Evolutionary conservation across 1,140 invertebrate genomes (phyloP).

Genomic region (Ceratosolen fusciceps): DNA sequence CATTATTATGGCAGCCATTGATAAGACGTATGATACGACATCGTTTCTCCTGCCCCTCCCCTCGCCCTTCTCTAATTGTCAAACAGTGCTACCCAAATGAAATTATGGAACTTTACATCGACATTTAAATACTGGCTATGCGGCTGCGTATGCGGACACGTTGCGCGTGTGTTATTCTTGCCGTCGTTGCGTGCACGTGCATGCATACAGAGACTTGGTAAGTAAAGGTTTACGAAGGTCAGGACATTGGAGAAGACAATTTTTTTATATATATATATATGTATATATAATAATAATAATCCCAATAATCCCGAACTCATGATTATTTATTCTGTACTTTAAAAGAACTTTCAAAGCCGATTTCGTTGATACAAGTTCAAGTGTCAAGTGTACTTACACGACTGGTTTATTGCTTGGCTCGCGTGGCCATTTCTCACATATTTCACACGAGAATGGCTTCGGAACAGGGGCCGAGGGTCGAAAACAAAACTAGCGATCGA

Average conservation of each 20-base stretch:
- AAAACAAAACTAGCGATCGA: too few species aligned
- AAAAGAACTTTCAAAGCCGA: too few species aligned
- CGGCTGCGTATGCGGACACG: not conserved
- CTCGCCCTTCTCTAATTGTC: too few species aligned
- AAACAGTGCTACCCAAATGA: not conserved
- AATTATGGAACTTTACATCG: not conserved
- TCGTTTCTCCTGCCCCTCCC: too few species aligned
- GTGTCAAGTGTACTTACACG: not conserved
- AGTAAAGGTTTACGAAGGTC: slow-evolving; percentile 71
- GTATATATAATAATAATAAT: too few species aligned
- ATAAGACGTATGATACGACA: too few species aligned
- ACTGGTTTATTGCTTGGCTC: not conserved
- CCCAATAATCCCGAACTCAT: too few species aligned
- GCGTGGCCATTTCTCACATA: slow-evolving; percentile 12
- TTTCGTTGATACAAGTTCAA: not conserved
- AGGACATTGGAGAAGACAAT: slow-evolving; percentile 64
- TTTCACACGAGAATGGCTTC: too few species aligned
- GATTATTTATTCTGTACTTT: too few species aligned
- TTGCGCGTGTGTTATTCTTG: slow-evolving; percentile 25
- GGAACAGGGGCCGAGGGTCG: too few species aligned
- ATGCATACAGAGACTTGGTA: slow-evolving; percentile 70
- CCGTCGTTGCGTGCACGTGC: slow-evolving; percentile 57
- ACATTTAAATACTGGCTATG: not conserved
- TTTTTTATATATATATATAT: too few species aligned
- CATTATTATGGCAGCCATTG: not conserved